Conservation (phyloP, 2,113 vertebrate species). For the Neodon shergylaensis region DNA sequence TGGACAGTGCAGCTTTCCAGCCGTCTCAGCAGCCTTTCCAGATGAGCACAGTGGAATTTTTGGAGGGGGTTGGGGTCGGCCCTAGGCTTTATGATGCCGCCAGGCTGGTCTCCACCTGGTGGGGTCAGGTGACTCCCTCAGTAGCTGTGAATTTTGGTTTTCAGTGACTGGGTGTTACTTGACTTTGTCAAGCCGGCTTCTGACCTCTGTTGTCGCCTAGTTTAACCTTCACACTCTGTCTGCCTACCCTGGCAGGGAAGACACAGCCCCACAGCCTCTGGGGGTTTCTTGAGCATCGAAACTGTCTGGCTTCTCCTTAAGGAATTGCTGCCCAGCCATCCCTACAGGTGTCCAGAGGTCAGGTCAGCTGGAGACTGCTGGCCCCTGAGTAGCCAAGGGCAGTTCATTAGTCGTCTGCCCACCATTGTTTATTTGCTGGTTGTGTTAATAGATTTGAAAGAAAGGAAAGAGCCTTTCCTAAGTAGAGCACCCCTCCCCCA, state of each 20-base stretch:
- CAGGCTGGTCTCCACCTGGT: background rate
- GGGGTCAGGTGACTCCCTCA: background rate
- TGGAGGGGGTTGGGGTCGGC: background rate
- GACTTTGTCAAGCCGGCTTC: slow-evolving; percentile 39
- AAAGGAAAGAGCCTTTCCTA: slow-evolving; percentile 32
- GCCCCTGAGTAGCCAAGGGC: slow-evolving; percentile 41
- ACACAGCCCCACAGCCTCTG: too few species aligned
- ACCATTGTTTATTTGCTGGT: slow-evolving; percentile 60
- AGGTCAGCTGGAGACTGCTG: slow-evolving; percentile 29
- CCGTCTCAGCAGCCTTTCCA: slow-evolving; percentile 42
- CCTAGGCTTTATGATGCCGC: background rate
- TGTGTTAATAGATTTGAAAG: slow-evolving; percentile 40
- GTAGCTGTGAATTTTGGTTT: slow-evolving; percentile 19
- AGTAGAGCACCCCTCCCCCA: background rate
- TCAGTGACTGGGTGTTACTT: slow-evolving; percentile 31
- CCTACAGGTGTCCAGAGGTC: slow-evolving; percentile 53
- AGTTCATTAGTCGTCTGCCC: slow-evolving; percentile 56
- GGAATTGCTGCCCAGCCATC: slow-evolving; percentile 50
- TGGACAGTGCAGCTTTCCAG: slow-evolving; percentile 25
- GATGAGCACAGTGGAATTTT: background rate
- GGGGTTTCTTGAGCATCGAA: slow-evolving; percentile 42
- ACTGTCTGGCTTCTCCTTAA: slow-evolving; percentile 41
- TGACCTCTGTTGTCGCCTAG: background rate
- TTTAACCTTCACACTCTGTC: background rate
- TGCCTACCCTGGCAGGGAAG: background rate